A percentile compares a stretch with the other conserved stretches of the same genome.
phyloP scores from a whole-genome alignment of 2,113 vertebrate genomes.

The Guaruba guarouba region DNA sequence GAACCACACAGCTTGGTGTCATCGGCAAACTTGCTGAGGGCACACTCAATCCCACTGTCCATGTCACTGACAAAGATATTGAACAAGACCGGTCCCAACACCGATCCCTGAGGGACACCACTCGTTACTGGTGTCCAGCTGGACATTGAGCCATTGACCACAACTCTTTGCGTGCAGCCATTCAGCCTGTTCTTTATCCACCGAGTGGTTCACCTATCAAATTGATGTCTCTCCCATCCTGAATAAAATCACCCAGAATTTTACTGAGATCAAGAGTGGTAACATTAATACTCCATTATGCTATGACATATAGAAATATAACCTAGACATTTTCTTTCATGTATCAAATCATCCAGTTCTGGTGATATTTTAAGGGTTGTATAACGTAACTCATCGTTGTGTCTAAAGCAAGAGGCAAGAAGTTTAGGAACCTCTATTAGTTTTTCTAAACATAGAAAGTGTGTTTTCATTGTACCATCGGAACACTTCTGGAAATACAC shows the following conservation, averaged over 20 bases:
- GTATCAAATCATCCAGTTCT: neutral
- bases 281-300: neutral
- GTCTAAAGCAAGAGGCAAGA: neutral
- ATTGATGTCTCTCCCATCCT: neutral
- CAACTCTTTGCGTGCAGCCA: too few relatives aligned
- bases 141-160: too few relatives aligned
- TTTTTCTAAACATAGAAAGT: neutral
- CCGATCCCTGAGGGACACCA: too few relatives aligned
- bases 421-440: neutral
- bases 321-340: neutral
- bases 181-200: too few relatives aligned
- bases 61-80: too few relatives aligned
- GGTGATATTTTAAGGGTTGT: neutral
- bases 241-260: neutral
- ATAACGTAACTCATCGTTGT: neutral
- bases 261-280: neutral
- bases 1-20: too few relatives aligned
- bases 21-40: too few relatives aligned
- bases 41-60: too few relatives aligned
- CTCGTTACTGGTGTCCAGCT: too few relatives aligned
- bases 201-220: too few relatives aligned
- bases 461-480: neutral
- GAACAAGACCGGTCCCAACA: too few relatives aligned
- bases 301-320: neutral
- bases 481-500: neutral